These are phyloP conservation scores for Dolichallabes microphthalmus DNA, from an alignment of 2,113 vertebrate genomes.

Conservation along the genomic window DNA sequence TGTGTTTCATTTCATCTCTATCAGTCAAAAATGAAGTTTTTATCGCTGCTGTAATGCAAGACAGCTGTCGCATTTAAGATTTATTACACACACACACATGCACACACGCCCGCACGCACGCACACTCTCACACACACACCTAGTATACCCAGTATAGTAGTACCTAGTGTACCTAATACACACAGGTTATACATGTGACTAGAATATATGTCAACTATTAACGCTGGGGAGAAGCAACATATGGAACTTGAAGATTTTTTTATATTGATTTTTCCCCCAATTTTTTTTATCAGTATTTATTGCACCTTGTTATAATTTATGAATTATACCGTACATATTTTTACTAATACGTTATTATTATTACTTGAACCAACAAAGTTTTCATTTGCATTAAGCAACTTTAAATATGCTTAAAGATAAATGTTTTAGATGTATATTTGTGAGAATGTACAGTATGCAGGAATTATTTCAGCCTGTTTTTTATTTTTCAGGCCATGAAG, in stretches of 20 bases:
- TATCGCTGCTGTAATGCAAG: constrained; percentile 4
- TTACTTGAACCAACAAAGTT: neutral
- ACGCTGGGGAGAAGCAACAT: no score
- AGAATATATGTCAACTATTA: no score
- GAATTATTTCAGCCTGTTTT: neutral
- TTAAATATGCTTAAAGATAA: neutral
- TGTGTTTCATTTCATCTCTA: constrained; percentile 19
- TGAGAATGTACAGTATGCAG: neutral
- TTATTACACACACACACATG: neutral
- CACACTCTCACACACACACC: no score
- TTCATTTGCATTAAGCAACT: neutral
- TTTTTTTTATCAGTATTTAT: neutral
- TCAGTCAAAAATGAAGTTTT: neutral
- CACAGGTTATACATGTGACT: no score
- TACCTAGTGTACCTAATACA: no score
- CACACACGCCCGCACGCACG: neutral
- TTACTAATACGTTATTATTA: no score
- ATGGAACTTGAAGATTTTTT: neutral
- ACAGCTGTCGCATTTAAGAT: constrained; percentile 17
- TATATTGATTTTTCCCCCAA: neutral
- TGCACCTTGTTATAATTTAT: neutral
- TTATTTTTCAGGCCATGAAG: neutral
- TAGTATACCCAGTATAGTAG: no score
- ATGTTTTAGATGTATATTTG: neutral
- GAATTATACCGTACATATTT: no score